phyloP scores from a whole-genome alignment of 2,113 vertebrate species.

The Pristiophorus japonicus region DNA sequence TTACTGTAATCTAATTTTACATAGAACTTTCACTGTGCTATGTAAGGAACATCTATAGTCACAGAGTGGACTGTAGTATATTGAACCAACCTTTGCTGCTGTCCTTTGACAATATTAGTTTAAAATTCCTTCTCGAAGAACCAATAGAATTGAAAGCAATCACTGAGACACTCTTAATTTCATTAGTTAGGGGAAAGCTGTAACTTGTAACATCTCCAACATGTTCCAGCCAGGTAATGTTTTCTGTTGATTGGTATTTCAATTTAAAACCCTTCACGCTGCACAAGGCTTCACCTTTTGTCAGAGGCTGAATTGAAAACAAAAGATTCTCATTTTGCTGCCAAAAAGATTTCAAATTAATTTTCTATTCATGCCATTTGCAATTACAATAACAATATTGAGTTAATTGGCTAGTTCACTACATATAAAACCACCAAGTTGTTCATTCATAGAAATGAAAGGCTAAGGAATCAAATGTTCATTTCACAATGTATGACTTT shows the following conservation, averaged over 20 bases:
- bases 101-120: constrained; percentile 69
- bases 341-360: background rate
- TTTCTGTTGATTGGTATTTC: constrained; percentile 51
- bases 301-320: constrained; percentile 59
- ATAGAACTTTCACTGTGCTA: background rate
- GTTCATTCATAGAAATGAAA: background rate
- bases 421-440: background rate
- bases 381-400: background rate
- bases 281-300: constrained; percentile 54
- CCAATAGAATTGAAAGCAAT: constrained; percentile 75
- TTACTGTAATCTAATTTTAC: background rate
- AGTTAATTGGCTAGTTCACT: background rate
- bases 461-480: background rate
- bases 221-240: constrained; percentile 49
- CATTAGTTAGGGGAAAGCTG: constrained; percentile 68
- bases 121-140: constrained; percentile 66
- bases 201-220: constrained; percentile 55
- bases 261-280: constrained; percentile 69
- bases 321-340: constrained; percentile 8
- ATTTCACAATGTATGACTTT: background rate
- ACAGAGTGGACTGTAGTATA: background rate
- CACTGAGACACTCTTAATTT: constrained; percentile 65
- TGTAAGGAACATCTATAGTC: background rate
- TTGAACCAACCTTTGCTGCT: constrained; percentile 62
- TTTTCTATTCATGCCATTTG: background rate